These are phyloP conservation scores for Drosophila lini DNA, from an alignment of 1,140 invertebrate genomes.

Conservation along the genomic window DNA sequence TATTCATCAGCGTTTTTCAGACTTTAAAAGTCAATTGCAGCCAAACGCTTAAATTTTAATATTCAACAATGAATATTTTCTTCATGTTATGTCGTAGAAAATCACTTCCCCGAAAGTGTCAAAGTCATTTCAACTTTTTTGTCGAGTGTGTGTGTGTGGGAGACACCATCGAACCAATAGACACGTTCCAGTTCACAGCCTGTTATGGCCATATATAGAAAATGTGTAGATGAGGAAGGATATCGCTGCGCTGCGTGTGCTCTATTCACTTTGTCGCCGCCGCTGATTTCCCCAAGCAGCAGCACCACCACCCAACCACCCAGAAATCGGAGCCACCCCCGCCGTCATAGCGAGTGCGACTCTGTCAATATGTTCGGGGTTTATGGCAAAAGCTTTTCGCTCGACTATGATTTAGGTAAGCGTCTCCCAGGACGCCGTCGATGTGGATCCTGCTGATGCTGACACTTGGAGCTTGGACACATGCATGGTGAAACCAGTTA, in stretches of 20 bases:
- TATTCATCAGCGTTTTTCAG: not conserved
- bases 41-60: not conserved
- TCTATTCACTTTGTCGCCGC: constrained; percentile 55
- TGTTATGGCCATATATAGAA: constrained; percentile 15
- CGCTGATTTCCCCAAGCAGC: constrained; percentile 74
- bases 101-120: not conserved
- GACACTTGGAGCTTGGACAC: constrained; percentile 37
- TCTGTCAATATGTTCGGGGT: constrained; percentile 74
- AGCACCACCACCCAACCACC: not conserved
- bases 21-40: not conserved
- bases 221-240: constrained; percentile 7
- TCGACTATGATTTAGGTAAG: constrained; percentile 76
- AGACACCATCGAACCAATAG: constrained; percentile 24
- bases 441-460: constrained; percentile 35
- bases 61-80: not conserved
- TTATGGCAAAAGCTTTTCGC: constrained; percentile 60
- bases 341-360: constrained; percentile 33
- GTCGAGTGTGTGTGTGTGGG: constrained; percentile 6
- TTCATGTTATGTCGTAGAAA: not conserved
- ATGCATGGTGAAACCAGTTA: constrained; percentile 48
- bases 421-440: constrained; percentile 40
- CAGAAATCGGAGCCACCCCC: not conserved
- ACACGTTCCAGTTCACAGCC: constrained; percentile 41
- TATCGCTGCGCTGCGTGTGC: constrained; percentile 27
- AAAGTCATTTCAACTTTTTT: constrained; percentile 19